phyloP scores from a whole-genome alignment of 2,888 invertebrate genomes.

The Tinea semifulvella region DNA sequence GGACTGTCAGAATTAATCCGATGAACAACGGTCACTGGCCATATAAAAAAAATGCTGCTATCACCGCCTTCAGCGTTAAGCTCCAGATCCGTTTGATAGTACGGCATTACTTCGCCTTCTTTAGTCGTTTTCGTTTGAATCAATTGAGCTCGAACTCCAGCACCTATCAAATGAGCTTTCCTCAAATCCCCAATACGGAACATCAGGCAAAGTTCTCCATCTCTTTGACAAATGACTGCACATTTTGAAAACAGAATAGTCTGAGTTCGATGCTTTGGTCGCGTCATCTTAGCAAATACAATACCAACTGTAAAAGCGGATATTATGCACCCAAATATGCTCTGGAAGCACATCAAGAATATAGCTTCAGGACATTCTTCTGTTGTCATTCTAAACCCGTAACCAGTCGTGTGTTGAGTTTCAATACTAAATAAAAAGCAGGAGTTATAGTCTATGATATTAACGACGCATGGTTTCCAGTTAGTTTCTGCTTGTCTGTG shows the following conservation, averaged over 20 bases:
- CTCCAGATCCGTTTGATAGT: slow-evolving; percentile 73
- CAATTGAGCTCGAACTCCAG: slow-evolving; percentile 75
- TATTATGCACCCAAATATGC: slow-evolving; percentile 76
- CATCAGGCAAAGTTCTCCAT: slow-evolving; percentile 76
- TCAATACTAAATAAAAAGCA: slow-evolving; percentile 83
- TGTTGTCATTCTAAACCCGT: slow-evolving; percentile 75
- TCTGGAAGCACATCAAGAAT: slow-evolving; percentile 80
- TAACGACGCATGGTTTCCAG: slow-evolving; percentile 75
- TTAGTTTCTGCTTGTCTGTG: slow-evolving; percentile 27
- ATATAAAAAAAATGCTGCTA: slow-evolving; percentile 80
- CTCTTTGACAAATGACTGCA: slow-evolving; percentile 77
- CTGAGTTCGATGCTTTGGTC: slow-evolving; percentile 82
- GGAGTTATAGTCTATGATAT: slow-evolving; percentile 75
- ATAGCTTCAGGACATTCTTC: slow-evolving; percentile 83
- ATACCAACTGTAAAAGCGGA: slow-evolving; percentile 71
- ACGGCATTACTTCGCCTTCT: slow-evolving; percentile 76
- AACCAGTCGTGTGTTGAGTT: slow-evolving; percentile 84
- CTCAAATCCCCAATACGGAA: slow-evolving; percentile 82
- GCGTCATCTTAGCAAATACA: slow-evolving; percentile 81
- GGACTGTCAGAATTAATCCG: slow-evolving; percentile 75
- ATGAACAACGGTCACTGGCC: slow-evolving; percentile 84
- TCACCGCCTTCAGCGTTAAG: slow-evolving; percentile 71
- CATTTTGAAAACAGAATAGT: slow-evolving; percentile 79
- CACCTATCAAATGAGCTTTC: slow-evolving; percentile 81
- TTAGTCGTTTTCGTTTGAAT: slow-evolving; percentile 74